Evolutionary conservation across 2,888 invertebrate genomes (phyloP).

Genomic region (Actias luna): DNA sequence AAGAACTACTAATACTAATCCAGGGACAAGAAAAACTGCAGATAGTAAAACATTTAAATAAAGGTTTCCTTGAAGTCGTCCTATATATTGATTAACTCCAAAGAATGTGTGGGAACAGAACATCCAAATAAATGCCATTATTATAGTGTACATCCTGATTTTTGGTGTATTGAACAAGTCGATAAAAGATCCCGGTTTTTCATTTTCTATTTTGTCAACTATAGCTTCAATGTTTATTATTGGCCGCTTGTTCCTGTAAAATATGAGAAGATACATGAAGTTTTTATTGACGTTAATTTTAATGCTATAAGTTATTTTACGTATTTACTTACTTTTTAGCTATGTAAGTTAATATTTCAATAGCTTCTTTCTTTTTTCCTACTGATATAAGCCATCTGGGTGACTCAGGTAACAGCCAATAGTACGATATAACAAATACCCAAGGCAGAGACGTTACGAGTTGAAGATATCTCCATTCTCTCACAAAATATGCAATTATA

Average conservation of each 20-base stretch:
- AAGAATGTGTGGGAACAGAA: constrained; percentile 91
- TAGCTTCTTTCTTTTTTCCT: constrained; percentile 83
- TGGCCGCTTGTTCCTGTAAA: constrained; percentile 68
- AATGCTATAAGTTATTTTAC: not conserved
- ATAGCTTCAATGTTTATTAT: constrained; percentile 52
- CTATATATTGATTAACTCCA: no score
- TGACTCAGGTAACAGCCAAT: constrained; percentile 89
- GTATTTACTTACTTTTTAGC: constrained; percentile 71
- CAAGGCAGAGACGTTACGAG: constrained; percentile 78
- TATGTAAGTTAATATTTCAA: constrained; percentile 83
- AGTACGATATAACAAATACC: constrained; percentile 80
- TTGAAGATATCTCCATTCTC: constrained; percentile 83
- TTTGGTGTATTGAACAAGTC: constrained; percentile 86
- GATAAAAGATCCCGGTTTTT: constrained; percentile 46
- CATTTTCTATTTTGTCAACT: constrained; percentile 60
- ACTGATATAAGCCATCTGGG: constrained; percentile 89
- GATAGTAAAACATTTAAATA: constrained; percentile 91
- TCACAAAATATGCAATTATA: constrained; percentile 81
- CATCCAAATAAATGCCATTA: constrained; percentile 88
- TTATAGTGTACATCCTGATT: constrained; percentile 85
- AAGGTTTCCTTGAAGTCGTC: constrained; percentile 89
- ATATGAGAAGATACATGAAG: not conserved
- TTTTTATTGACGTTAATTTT: not conserved
- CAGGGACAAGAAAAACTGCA: constrained; percentile 63
- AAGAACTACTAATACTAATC: constrained; percentile 52